Evolutionary conservation across 1,140 invertebrate genomes (phyloP), one percentile per base, ranked within the genome.

Genomic region (Drosophila miranda): DNA sequence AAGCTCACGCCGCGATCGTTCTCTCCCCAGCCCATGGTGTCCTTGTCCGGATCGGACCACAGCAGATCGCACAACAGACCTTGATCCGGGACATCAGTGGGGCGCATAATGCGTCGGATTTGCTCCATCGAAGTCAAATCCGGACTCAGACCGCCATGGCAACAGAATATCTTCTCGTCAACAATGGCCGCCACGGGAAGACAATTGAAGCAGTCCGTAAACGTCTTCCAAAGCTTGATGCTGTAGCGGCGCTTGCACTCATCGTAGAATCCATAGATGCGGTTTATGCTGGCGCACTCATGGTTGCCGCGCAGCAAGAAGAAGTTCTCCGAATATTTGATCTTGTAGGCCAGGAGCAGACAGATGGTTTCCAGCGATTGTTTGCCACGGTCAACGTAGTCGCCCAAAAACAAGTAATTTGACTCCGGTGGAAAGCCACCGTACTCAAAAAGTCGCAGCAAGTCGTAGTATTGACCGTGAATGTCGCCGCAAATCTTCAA

Each of bases 401-500:
- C 96, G 38, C 96, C 96, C 74, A 99, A 93, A 99, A 93, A 99
- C 68, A 99, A 93, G 92, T 99, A 99, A 93, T 99, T 99, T 44
- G 98, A 98, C 92, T 99, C 99, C 34, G 99, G 99, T 41, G 99
- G 99, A 91, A 99, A 99, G 30, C 99, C 98, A 60, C 99, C 99
- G 91, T 99, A 99, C 91, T 99, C 99, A 92, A 99, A 99, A 58
- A 99, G 92, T 88, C 99, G 95, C 72, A 99, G 92, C 49, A 99
- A 93, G 92, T 99, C 99, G 90, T 98, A 99, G 92, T 99, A 99
- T 92, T 99, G 97, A 68, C 99, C 99, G 91, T 99, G 99, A 90
- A 99, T 99, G 92, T 99, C 99, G 92, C 97, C 97, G 93, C 99
- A 99, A 86, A 99, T 99, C 93, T 99, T 99, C 43, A 99, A 92